Evolutionary conservation across 2,113 vertebrate species (phyloP), one percentile per base, ranked within the genome.

Genomic region (Atlantisia rogersi): DNA sequence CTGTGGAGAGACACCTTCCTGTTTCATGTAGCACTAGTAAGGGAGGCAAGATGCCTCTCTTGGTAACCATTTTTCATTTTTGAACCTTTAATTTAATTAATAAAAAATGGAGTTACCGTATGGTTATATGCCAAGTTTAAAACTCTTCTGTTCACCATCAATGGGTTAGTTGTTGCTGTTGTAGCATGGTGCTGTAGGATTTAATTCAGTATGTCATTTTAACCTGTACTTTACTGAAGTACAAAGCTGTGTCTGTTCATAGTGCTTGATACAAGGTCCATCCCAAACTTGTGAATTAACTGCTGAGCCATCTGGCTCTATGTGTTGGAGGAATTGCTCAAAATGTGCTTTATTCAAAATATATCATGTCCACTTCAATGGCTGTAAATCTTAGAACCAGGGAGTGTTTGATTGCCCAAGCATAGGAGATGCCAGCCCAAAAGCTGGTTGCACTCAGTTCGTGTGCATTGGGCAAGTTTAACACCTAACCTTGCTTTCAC

Each of bases 261-360:
- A 11, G 20, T 6, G 55, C 70, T 76, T 4, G 1, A 5, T 4
- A 1, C 17, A 40, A 69, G 6, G 29, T n/a, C 28, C 55, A 8
- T 26, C 69, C 60, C 56, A 31, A 24, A 32, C 1, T 0, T 35
- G 20, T 18, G 39, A n/a, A 7, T 19, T 52, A 39, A 4, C 24
- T 28, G 35, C 1, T 9, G 11, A 79, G 22, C 3, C 15, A 5
- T 5, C 70, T 75, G 82, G 7, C 52, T n/a, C 35, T 13, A 0
- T 18, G 0, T 0, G 0, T 65, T 1, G 0, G 0, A 7, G 80
- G 67, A 25, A 8, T 32, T 31, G 53, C 24, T 40, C 3, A 12
- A 12, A 3, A 20, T 29, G 39, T 18, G 70, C 48, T 37, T 15
- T 52, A 19, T 32, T 62, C 39, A 11, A 26, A 7, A 15, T 1